Evolutionary conservation across 2,113 vertebrate species (phyloP), one percentile per base, ranked within the genome.

Genomic region (Sorex araneus): DNA sequence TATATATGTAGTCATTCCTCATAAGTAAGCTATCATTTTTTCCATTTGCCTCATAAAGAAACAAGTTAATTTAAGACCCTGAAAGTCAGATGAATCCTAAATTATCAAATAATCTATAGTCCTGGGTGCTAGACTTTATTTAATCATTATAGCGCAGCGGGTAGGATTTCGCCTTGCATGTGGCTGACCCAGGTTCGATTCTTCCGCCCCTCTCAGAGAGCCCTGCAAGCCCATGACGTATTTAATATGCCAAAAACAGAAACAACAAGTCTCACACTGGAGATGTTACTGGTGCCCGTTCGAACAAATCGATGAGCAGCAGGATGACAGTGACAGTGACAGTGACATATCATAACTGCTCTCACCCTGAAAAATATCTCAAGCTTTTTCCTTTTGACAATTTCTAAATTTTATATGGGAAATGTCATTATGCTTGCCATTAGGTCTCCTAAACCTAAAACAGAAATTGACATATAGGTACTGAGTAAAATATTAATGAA

Each of bases 311-410:
- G n/a, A n/a, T n/a, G n/a, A n/a, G n/a, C n/a, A n/a, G n/a, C n/a
- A n/a, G n/a, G n/a, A n/a, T n/a, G n/a, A n/a, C n/a, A n/a, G n/a
- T n/a, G n/a, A n/a, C n/a, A n/a, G n/a, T n/a, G n/a, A n/a, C n/a
- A n/a, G n/a, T n/a, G n/a, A 16, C 2, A 47, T 13, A 21, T 16
- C n/a, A 32, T 21, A 50, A 30, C 32, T 74, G 18, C 57, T 63
- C 40, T 10, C 50, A 50, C 30, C 64, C 2, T 45, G 57, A 36
- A 28, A 64, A 63, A 43, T n/a, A 16, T 70, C 43, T 77, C 64
- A 79, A 27, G 43, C 40, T 60, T 25, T 87, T 87, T 82, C 40
- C n/a, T 70, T 67, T 81, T 77, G 84, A 71, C 5, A 57, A 87
- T 64, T 21, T 83, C 12, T 78, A 66, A 81, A 73, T 77, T 73